These are phyloP conservation scores for Peromyscus attwateri DNA, from an alignment of 2,797 vertebrate genomes.

Conservation along the genomic window DNA sequence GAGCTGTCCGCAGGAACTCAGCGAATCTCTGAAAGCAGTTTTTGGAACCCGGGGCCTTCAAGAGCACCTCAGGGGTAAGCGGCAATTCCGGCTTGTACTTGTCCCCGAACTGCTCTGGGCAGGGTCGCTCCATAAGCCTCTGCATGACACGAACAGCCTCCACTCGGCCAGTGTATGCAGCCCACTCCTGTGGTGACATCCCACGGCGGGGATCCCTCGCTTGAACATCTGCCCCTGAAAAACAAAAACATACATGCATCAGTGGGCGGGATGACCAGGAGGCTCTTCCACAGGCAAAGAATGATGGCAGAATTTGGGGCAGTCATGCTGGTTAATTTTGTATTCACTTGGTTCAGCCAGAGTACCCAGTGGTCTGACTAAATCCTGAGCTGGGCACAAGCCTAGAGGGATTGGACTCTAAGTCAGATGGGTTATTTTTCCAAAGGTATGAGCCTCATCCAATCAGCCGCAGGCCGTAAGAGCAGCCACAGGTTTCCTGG, in stretches of 20 bases:
- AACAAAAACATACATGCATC: constrained; percentile 31
- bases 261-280: background rate
- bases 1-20: constrained; percentile 89
- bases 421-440: background rate
- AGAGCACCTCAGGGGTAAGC: constrained; percentile 89
- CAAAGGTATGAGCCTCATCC: background rate
- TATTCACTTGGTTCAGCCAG: background rate
- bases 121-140: constrained; percentile 92
- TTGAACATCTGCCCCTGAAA: constrained; percentile 93
- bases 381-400: background rate
- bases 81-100: constrained; percentile 94
- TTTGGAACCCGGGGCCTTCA: constrained; percentile 92
- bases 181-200: constrained; percentile 95
- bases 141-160: constrained; percentile 93
- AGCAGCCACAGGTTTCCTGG: background rate
- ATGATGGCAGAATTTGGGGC: background rate
- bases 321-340: background rate
- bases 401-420: background rate
- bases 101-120: constrained; percentile 91
- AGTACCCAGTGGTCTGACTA: background rate
- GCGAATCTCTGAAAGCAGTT: constrained; percentile 93
- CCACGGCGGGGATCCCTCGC: constrained; percentile 92
- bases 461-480: background rate
- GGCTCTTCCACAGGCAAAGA: background rate
- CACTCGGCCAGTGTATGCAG: constrained; percentile 93